A percentile compares a stretch with the other conserved stretches of the same genome.
Evolutionary conservation across 2,888 invertebrate genomes (phyloP).

Genomic region (Xanthorhoe spadicearia): DNA sequence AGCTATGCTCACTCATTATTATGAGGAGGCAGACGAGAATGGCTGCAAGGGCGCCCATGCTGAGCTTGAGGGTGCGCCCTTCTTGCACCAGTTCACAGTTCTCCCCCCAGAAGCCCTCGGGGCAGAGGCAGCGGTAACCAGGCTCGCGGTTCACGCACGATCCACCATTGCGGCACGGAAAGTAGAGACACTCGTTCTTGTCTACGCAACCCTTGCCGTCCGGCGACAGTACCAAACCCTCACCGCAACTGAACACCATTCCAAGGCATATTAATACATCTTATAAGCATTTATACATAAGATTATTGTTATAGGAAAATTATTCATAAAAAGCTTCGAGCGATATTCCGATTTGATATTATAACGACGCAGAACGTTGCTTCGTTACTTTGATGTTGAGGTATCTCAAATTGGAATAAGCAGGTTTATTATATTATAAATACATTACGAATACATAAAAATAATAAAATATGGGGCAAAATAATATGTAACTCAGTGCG

Average conservation of each 20-base stretch:
- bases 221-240: slow-evolving; percentile 95
- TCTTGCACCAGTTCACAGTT: slow-evolving; percentile 97
- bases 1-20: slow-evolving; percentile 94
- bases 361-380: slow-evolving; percentile 3
- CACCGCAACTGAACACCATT: slow-evolving; percentile 92
- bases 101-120: slow-evolving; percentile 96
- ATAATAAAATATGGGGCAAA: slow-evolving; percentile 32
- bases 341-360: slow-evolving; percentile 11
- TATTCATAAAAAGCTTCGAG: slow-evolving; percentile 23
- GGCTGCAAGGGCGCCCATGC: slow-evolving; percentile 98
- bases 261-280: slow-evolving; percentile 55
- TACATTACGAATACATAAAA: not conserved
- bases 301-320: slow-evolving; percentile 6
- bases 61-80: slow-evolving; percentile 96
- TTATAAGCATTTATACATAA: slow-evolving; percentile 36
- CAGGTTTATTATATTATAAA: slow-evolving; percentile 8
- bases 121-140: slow-evolving; percentile 94
- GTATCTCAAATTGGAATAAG: slow-evolving; percentile 12
- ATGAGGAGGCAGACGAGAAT: slow-evolving; percentile 98
- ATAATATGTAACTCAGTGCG: slow-evolving; percentile 67
- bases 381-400: not conserved
- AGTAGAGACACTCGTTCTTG: slow-evolving; percentile 97
- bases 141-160: slow-evolving; percentile 96
- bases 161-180: slow-evolving; percentile 96
- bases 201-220: slow-evolving; percentile 97